Evolutionary conservation across 2,888 invertebrate species (phyloP), one percentile per base, ranked within the genome.

Genomic region (Hyposoter dolosus): DNA sequence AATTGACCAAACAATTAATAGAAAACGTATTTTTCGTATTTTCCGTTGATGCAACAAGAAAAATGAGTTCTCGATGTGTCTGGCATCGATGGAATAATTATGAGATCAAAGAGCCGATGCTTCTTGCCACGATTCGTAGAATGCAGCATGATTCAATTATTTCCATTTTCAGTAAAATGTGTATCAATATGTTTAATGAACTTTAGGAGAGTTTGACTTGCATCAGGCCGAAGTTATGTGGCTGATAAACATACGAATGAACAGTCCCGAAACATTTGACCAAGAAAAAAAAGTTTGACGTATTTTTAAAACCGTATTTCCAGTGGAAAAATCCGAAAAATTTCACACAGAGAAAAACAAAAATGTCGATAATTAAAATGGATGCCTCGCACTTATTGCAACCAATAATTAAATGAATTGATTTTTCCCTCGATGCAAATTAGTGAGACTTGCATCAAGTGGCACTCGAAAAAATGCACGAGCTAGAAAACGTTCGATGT

Each of bases 121-220:
- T 83, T 60, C 32, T 23, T 56, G 12, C 53, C 56, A 81, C 56
- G 35, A 82, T 78, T 74, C 28, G 40, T 66, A 66, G 87, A 84
- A 87, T 87, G 84, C 80, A 79, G 88, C 88, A 88, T 88, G 88
- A 63, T 72, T 78, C n/a, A 50, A 69, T 69, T 60, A 66, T 80
- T 72, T 77, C 78, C 63, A 69, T 56, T 12, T n/a, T 77, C 17
- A 66, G 35, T 40, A 77, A n/a, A 15, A 35, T 10, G 23, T 15
- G 47, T 3, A 35, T 32, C 3, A 75, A 53, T 28, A 32, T 28
- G 3, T 23, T 63, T 15, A 12, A n/a, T 32, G 5, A 32, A 45
- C 15, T 28, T 45, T 47, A 0, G 3, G 28, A 12, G 28, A 12
- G 0, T 28, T n/a, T 45, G 3, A 63, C 45, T 71, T 50, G 7